A percentile compares a stretch with the other conserved stretches of the same genome.
Conservation (phyloP, 1,140 invertebrate genomes). For the Oscheius sp. region DNA sequence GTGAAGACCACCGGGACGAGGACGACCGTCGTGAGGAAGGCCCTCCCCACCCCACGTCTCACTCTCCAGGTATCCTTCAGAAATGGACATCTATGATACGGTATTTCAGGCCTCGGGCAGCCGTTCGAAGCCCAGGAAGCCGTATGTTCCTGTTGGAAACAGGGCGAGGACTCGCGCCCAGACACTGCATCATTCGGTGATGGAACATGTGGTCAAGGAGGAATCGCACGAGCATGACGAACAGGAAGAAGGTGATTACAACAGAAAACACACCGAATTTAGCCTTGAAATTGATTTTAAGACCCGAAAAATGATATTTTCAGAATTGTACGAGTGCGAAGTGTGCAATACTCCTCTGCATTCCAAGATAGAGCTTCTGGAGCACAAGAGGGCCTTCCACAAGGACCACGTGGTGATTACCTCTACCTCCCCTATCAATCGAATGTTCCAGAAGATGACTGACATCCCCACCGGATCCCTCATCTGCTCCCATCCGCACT, state of each 20-base stretch:
- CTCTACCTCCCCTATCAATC: background rate
- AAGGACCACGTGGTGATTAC: background rate
- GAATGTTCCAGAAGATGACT: background rate
- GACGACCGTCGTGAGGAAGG: too few relatives aligned
- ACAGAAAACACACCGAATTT: too few relatives aligned
- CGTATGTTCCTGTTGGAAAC: background rate
- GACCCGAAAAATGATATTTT: too few relatives aligned
- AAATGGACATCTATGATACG: too few relatives aligned
- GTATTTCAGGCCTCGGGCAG: too few relatives aligned
- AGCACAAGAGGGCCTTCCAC: background rate
- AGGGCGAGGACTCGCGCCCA: background rate
- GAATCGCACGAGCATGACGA: background rate
- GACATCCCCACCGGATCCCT: background rate
- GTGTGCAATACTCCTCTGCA: background rate
- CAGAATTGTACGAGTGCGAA: too few relatives aligned
- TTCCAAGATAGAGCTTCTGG: background rate
- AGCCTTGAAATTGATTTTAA: too few relatives aligned
- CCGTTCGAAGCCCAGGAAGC: too few relatives aligned
- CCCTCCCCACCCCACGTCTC: too few relatives aligned
- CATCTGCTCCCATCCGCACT: background rate
- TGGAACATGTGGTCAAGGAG: background rate
- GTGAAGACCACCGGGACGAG: too few relatives aligned
- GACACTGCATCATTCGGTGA: background rate
- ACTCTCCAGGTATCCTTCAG: too few relatives aligned
- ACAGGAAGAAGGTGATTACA: background rate